These are phyloP conservation scores for Orchesella flavescens DNA, from an alignment of 2,888 invertebrate genomes.

Conservation along the genomic window DNA sequence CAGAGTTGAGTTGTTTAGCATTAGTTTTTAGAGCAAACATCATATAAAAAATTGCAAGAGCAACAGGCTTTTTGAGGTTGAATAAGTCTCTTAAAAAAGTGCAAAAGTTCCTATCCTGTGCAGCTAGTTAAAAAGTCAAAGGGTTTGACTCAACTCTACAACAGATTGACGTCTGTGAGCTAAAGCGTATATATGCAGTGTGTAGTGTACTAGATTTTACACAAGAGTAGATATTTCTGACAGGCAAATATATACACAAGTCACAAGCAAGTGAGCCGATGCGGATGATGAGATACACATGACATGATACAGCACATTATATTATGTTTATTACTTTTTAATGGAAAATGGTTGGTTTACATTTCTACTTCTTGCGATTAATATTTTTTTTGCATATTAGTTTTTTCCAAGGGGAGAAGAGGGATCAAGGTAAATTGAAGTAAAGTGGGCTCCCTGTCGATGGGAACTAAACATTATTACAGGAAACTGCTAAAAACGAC, in stretches of 20 bases:
- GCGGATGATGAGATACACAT: constrained; percentile 18
- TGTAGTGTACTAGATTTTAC: constrained; percentile 55
- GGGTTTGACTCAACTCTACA: background rate
- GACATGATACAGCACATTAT: background rate
- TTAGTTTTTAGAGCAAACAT: constrained; percentile 23
- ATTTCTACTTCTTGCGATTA: background rate
- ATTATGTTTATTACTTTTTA: background rate
- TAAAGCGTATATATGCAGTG: background rate
- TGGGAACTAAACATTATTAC: constrained; percentile 36
- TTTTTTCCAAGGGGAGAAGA: constrained; percentile 13
- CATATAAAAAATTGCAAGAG: background rate
- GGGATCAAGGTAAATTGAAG: constrained; percentile 40
- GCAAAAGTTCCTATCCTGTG: too few relatives aligned
- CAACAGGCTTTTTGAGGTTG: too few relatives aligned
- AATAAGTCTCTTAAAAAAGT: too few relatives aligned
- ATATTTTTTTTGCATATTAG: background rate
- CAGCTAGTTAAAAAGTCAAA: background rate
- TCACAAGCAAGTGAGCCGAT: background rate
- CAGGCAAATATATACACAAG: background rate
- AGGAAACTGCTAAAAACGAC: constrained; percentile 53
- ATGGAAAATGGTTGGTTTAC: background rate
- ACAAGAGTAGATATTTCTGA: constrained; percentile 53
- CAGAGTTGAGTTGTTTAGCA: background rate
- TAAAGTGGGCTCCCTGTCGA: background rate
- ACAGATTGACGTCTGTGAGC: constrained; percentile 14